phyloP scores from a whole-genome alignment of 2,888 invertebrate genomes.

The Dryococelus australis region DNA sequence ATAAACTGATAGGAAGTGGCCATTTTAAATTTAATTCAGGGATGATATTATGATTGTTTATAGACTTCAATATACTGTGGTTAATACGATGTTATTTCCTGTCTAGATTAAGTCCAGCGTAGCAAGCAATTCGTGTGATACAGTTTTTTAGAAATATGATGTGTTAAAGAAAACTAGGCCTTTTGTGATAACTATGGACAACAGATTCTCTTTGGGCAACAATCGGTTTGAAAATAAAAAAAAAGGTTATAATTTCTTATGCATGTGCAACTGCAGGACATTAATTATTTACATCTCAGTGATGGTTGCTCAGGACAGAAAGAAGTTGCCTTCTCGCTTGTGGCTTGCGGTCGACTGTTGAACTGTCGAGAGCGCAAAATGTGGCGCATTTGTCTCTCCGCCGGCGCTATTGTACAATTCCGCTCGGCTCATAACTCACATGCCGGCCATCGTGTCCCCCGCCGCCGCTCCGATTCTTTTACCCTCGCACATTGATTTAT shows the following conservation, averaged over 20 bases:
- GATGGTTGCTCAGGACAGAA: neutral
- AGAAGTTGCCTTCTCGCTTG: neutral
- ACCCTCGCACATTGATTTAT: neutral
- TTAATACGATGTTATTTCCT: too few species aligned
- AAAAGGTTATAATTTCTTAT: neutral
- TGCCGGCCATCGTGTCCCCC: neutral
- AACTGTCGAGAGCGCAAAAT: conserved; percentile 32
- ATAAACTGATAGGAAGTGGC: too few species aligned
- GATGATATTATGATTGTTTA: too few species aligned
- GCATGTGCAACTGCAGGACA: neutral
- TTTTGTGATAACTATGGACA: too few species aligned
- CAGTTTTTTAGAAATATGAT: too few species aligned
- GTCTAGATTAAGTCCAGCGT: too few species aligned
- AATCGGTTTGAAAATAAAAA: too few species aligned
- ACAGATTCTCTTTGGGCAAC: too few species aligned
- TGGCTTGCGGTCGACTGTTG: conserved; percentile 9
- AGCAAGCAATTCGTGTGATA: too few species aligned
- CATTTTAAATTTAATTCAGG: too few species aligned
- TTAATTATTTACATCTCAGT: neutral
- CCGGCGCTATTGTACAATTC: conserved; percentile 29
- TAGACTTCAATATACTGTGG: too few species aligned
- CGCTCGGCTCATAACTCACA: conserved; percentile 11
- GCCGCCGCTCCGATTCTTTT: neutral
- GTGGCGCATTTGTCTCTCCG: conserved; percentile 35
- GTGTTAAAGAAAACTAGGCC: too few species aligned